Conservation (phyloP, 2,888 invertebrate genomes). For the Argyresthia goedartella region DNA sequence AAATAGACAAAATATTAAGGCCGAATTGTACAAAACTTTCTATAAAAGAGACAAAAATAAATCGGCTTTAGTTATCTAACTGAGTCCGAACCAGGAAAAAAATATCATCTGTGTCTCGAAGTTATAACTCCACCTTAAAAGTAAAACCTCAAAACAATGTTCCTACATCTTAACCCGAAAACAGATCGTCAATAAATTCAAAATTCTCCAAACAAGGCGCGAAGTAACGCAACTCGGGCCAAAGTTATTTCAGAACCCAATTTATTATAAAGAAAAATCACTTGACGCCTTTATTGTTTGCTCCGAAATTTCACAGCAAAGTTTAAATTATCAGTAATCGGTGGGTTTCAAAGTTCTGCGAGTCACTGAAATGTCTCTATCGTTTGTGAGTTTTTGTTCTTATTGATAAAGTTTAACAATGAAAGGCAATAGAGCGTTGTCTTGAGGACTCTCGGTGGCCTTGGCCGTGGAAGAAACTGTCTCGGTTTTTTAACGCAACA, state of each 20-base stretch:
- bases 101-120: too few relatives aligned
- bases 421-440: neutral
- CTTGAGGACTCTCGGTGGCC: too few relatives aligned
- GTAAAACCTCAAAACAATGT: too few relatives aligned
- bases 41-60: too few relatives aligned
- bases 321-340: neutral
- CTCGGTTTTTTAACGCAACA: too few relatives aligned
- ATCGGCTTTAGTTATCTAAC: too few relatives aligned
- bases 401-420: neutral
- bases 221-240: constrained; percentile 24
- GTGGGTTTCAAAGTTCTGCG: neutral
- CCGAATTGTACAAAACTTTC: too few relatives aligned
- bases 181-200: constrained; percentile 25
- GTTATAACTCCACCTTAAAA: too few relatives aligned
- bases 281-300: constrained; percentile 27
- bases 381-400: neutral
- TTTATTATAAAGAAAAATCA: constrained; percentile 30
- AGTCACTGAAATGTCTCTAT: neutral
- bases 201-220: constrained; percentile 22
- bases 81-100: too few relatives aligned
- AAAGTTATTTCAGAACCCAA: constrained; percentile 30
- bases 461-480: too few relatives aligned
- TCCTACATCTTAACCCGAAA: neutral
- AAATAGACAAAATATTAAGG: too few relatives aligned
- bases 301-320: neutral